Percentiles rank a stretch among this genome's conserved stretches.
Conservation (phyloP, 2,113 vertebrate genomes). For the Tupaia chinensis region DNA sequence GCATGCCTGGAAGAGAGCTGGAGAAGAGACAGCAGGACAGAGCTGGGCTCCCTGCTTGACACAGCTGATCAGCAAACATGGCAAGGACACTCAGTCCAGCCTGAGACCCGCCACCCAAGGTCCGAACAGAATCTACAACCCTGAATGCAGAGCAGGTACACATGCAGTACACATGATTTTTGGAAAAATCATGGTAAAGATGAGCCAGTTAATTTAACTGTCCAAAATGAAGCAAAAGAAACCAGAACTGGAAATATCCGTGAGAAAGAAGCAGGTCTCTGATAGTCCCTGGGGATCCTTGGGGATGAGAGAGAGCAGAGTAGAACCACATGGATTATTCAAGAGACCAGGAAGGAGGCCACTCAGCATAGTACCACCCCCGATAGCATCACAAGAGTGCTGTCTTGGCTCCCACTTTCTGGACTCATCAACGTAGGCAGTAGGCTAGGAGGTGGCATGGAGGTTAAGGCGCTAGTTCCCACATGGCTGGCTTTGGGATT, state of each 20-base stretch:
- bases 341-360: background rate
- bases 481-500: too few relatives aligned
- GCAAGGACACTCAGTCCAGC: background rate
- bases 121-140: background rate
- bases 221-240: background rate
- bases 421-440: background rate
- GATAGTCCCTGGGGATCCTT: background rate
- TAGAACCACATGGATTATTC: background rate
- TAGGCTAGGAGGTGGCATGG: too few relatives aligned
- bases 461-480: too few relatives aligned
- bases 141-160: fast-evolving
- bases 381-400: background rate
- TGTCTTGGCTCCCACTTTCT: background rate
- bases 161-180: background rate
- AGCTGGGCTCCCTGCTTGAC: background rate
- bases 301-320: background rate
- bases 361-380: fast-evolving
- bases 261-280: background rate
- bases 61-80: background rate
- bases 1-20: background rate
- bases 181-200: background rate
- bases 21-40: background rate
- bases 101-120: background rate
- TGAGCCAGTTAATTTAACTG: background rate
- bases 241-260: background rate